phyloP scores from a whole-genome alignment of 1,140 invertebrate genomes.

The Nasonia giraulti region DNA sequence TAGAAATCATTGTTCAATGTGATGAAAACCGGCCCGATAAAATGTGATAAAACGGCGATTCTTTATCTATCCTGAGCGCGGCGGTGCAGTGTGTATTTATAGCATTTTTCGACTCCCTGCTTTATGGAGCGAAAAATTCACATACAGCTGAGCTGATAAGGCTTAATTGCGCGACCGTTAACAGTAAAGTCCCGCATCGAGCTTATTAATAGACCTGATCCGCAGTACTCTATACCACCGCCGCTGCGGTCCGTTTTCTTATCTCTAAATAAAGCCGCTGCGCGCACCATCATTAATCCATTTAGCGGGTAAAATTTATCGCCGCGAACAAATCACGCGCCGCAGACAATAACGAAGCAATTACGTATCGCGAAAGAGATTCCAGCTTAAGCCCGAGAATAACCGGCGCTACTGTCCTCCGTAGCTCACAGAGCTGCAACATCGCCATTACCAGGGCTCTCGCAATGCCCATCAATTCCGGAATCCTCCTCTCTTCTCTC shows the following conservation, averaged over 20 bases:
- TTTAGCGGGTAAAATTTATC: conserved; percentile 13
- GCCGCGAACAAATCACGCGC: conserved; percentile 10
- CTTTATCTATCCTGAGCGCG: background rate
- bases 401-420: background rate
- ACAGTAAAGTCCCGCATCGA: too few relatives aligned
- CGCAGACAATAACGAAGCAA: background rate
- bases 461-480: background rate
- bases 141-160: too few relatives aligned
- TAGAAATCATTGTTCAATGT: conserved; percentile 50
- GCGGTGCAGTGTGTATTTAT: too few relatives aligned
- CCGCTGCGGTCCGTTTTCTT: background rate
- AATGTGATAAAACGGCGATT: conserved; percentile 39
- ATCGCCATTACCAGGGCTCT: background rate
- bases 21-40: conserved; percentile 41
- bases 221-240: too few relatives aligned
- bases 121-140: conserved; percentile 1
- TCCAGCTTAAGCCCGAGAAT: background rate
- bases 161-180: too few relatives aligned
- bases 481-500: too few relatives aligned
- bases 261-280: background rate
- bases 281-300: background rate
- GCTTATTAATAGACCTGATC: too few relatives aligned
- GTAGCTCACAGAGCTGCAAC: background rate
- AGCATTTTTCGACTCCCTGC: too few relatives aligned
- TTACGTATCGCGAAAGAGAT: background rate